Evolutionary conservation across 2,888 invertebrate species (phyloP), one percentile per base, ranked within the genome.

Genomic region (Perizoma affinitatum): DNA sequence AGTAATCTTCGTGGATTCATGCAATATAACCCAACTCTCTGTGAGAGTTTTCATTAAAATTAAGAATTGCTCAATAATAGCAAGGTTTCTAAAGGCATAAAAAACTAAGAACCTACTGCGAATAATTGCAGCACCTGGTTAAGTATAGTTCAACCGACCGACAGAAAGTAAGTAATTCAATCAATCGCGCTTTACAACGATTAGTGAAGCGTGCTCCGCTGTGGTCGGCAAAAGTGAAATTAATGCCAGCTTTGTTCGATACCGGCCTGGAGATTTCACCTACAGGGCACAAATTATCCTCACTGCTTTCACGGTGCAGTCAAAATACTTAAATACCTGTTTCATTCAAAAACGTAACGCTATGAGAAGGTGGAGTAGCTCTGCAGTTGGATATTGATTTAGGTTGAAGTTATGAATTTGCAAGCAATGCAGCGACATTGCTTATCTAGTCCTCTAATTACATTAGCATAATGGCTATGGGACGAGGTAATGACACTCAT

Each of bases 171-270:
- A 61, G 80, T 81, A 84, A 83, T 83, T 82, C 76, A 79, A 86
- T 83, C 80, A 78, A 74, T 75, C 71, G 69, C 76, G 80, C 76
- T 79, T 83, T 83, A 83, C 69, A 75, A 65, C 75, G 86, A 83
- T 85, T 85, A 86, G 73, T 81, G 83, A 86, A 83, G 86, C 88
- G 80, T 79, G 74, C 68, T 75, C 59, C 61, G 71, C 67, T 65
- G 77, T 70, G 76, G 80, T 76, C 67, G 71, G 85, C 78, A 88
- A 89, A 88, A 88, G 88, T 86, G 87, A 88, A 86, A 79, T 76
- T 74, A 73, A 79, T 78, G 76, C 69, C 70, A 71, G 73, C 68
- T 80, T 79, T 80, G 76, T 76, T 71, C 71, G 66, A 69, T 68
- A 71, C 68, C 69, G 72, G 72, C 72, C 72, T 64, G 67, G 54